These are phyloP conservation scores for Tichodroma muraria DNA, from an alignment of 2,113 vertebrate genomes.

Conservation along the genomic window DNA sequence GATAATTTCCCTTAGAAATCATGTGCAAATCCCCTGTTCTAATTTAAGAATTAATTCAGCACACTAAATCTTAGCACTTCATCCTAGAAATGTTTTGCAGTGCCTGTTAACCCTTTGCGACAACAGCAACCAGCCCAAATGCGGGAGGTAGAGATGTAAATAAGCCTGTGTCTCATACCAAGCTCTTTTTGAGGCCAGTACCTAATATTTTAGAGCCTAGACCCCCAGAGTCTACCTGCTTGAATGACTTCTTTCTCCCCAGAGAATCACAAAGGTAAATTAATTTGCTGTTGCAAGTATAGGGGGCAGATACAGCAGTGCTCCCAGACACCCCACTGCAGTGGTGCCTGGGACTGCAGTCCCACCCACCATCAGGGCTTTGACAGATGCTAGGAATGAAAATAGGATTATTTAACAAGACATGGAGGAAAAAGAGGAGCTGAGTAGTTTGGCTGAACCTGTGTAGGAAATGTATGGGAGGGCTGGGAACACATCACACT, in stretches of 20 bases:
- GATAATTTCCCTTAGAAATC: slow-evolving; percentile 64
- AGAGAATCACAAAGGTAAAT: not conserved
- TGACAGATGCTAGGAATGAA: not conserved
- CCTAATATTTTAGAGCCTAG: not conserved
- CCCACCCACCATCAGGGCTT: not conserved
- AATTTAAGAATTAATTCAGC: slow-evolving; percentile 61
- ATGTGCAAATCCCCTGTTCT: slow-evolving; percentile 60
- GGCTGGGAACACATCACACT: not conserved
- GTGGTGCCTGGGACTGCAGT: not conserved
- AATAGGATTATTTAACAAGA: not conserved
- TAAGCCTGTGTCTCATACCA: not conserved
- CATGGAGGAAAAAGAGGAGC: not conserved
- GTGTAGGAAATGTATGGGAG: not conserved
- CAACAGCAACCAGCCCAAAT: not conserved
- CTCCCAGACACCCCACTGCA: not conserved
- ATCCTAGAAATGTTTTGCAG: slow-evolving; percentile 42
- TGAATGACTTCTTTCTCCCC: not conserved
- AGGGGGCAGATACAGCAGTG: not conserved
- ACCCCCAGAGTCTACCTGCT: not conserved
- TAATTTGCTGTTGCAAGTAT: not conserved
- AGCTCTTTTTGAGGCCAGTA: not conserved
- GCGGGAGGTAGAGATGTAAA: not conserved
- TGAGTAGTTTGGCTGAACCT: not conserved
- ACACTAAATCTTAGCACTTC: slow-evolving; percentile 56
- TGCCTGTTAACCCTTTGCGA: slow-evolving; percentile 40